Conservation (phyloP, 2,888 invertebrate species). For the Adela reaumurella region DNA sequence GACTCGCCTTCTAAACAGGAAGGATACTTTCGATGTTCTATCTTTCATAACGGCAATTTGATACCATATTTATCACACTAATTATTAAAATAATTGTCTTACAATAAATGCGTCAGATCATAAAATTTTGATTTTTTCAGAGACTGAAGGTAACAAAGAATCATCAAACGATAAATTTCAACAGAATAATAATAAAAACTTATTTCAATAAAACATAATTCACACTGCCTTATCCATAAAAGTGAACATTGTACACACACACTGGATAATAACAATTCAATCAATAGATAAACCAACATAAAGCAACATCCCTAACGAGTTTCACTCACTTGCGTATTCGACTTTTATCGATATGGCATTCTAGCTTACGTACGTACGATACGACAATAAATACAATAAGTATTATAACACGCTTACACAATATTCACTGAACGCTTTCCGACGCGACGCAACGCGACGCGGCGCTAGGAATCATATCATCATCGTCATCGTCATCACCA, state of each 20-base stretch:
- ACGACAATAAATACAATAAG: slow-evolving; percentile 52
- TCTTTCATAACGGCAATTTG: slow-evolving; percentile 53
- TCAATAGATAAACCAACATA: slow-evolving; percentile 24
- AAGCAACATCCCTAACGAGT: slow-evolving; percentile 47
- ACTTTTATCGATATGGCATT: slow-evolving; percentile 57
- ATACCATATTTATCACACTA: slow-evolving; percentile 57
- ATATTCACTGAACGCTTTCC: slow-evolving; percentile 53
- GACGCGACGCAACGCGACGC: slow-evolving; percentile 16
- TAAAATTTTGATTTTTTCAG: slow-evolving; percentile 54
- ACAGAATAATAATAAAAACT: slow-evolving; percentile 52
- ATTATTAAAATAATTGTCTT: slow-evolving; percentile 57
- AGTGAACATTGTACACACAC: slow-evolving; percentile 25
- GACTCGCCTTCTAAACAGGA: slow-evolving; percentile 55
- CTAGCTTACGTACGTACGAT: slow-evolving; percentile 44
- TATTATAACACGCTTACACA: slow-evolving; percentile 53
- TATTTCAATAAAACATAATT: slow-evolving; percentile 38
- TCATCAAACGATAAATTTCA: slow-evolving; percentile 50
- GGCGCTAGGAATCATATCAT: slow-evolving; percentile 52
- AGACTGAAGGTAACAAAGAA: slow-evolving; percentile 53
- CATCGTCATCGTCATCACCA: no score
- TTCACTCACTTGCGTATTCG: slow-evolving; percentile 51
- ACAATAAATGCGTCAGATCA: slow-evolving; percentile 59
- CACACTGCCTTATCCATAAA: slow-evolving; percentile 56
- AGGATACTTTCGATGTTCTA: slow-evolving; percentile 59
- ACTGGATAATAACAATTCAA: not conserved